phyloP scores from a whole-genome alignment of 2,888 invertebrate genomes.

The Junonia oenone region DNA sequence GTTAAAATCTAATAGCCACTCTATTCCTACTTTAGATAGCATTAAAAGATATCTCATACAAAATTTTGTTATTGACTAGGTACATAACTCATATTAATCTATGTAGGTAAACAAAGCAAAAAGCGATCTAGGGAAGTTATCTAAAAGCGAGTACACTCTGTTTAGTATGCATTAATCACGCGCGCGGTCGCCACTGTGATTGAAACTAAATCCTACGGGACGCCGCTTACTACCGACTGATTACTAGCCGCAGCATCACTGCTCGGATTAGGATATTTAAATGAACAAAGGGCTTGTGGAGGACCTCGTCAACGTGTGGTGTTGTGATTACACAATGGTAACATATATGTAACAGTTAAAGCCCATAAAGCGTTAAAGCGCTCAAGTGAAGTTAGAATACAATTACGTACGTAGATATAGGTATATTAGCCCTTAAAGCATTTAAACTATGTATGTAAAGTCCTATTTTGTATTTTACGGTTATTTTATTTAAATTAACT shows the following conservation, averaged over 20 bases:
- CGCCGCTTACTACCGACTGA: conserved; percentile 57
- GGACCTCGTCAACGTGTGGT: conserved; percentile 3
- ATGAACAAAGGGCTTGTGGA: conserved; percentile 38
- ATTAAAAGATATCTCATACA: too few species aligned
- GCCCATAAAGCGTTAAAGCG: neutral
- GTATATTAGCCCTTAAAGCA: too few species aligned
- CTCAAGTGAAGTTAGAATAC: neutral
- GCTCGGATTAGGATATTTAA: conserved; percentile 63
- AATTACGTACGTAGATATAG: too few species aligned
- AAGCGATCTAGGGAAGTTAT: conserved; percentile 1
- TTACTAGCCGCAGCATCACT: conserved; percentile 54
- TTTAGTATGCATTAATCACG: conserved; percentile 78
- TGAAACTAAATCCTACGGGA: conserved; percentile 72
- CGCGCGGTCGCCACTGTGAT: conserved; percentile 60
- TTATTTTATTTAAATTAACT: too few species aligned
- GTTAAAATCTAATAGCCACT: too few species aligned
- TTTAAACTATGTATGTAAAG: too few species aligned
- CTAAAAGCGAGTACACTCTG: conserved; percentile 44
- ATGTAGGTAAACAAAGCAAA: conserved; percentile 1
- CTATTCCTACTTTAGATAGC: too few species aligned
- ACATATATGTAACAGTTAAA: neutral
- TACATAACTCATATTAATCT: too few species aligned
- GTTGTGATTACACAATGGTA: conserved; percentile 4
- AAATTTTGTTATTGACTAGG: too few species aligned
- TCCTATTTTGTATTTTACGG: too few species aligned